A percentile compares a stretch with the other conserved stretches of the same genome.
Conservation (phyloP, 1,140 invertebrate species). For the Sinella curviseta region DNA sequence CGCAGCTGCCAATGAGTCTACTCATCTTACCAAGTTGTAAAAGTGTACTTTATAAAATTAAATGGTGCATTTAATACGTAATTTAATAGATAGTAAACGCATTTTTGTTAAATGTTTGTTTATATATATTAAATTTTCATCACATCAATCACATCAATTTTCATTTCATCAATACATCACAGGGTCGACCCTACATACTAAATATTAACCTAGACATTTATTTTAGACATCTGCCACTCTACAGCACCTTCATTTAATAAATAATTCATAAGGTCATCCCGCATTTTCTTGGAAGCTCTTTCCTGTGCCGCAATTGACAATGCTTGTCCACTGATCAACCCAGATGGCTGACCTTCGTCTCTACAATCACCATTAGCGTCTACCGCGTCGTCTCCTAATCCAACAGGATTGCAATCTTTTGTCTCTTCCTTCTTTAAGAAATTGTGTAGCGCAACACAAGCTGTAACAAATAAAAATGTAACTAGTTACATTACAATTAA, state of each 20-base stretch:
- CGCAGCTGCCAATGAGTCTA: neutral
- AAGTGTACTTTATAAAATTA: neutral
- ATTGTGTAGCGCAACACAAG: constrained; percentile 29
- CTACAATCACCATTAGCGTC: neutral
- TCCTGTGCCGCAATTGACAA: neutral
- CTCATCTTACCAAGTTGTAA: neutral
- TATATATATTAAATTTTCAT: neutral
- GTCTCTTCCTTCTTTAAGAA: constrained; percentile 27
- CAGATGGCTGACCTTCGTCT: neutral
- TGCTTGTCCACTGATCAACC: neutral
- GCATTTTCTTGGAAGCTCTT: constrained; percentile 23
- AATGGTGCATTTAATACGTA: too few species aligned
- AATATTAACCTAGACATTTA: neutral
- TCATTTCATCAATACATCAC: too few species aligned
- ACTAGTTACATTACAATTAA: neutral
- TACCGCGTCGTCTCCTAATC: constrained; percentile 3
- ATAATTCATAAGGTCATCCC: constrained; percentile 15
- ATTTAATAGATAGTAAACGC: too few species aligned
- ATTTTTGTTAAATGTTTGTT: too few species aligned
- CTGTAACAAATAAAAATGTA: neutral
- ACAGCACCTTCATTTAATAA: constrained; percentile 29
- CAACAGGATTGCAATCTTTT: constrained; percentile 13
- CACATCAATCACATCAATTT: too few species aligned
- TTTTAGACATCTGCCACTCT: constrained; percentile 11
- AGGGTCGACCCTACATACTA: neutral